Conservation (phyloP, 2,888 invertebrate genomes). For the Cyaniris semiargus region DNA sequence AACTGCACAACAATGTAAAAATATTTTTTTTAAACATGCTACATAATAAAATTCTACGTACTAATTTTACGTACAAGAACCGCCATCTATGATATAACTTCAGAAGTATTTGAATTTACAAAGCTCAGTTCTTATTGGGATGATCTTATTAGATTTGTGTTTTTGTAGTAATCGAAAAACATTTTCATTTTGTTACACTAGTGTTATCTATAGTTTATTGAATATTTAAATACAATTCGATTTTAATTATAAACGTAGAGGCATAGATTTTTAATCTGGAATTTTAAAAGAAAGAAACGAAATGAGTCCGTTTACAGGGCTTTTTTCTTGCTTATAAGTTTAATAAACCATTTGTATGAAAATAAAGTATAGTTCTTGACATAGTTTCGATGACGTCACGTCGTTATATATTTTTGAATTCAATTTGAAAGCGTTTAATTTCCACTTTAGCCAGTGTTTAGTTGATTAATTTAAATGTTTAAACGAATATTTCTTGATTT, state of each 20-base stretch:
- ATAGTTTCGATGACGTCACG: background rate
- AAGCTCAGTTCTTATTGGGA: background rate
- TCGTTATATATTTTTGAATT: background rate
- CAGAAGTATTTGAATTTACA: background rate
- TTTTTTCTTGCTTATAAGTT: background rate
- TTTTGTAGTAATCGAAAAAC: background rate
- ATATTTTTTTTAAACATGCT: background rate
- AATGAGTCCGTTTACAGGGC: background rate
- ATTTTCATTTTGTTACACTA: background rate
- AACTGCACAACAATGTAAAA: background rate
- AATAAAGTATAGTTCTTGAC: background rate
- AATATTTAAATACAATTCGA: background rate
- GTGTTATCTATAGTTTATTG: background rate
- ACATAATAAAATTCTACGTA: background rate
- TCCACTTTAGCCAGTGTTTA: background rate
- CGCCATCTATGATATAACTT: constrained; percentile 8
- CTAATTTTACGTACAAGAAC: background rate
- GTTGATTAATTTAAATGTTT: constrained; percentile 23
- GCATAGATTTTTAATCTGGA: background rate
- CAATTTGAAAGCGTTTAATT: background rate
- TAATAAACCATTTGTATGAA: background rate
- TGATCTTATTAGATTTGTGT: background rate
- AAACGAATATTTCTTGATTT: constrained; percentile 16
- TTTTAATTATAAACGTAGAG: background rate
- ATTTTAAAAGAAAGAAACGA: background rate